Evolutionary conservation across 2,113 vertebrate genomes (phyloP).

Genomic region (Hydropotes inermis): DNA sequence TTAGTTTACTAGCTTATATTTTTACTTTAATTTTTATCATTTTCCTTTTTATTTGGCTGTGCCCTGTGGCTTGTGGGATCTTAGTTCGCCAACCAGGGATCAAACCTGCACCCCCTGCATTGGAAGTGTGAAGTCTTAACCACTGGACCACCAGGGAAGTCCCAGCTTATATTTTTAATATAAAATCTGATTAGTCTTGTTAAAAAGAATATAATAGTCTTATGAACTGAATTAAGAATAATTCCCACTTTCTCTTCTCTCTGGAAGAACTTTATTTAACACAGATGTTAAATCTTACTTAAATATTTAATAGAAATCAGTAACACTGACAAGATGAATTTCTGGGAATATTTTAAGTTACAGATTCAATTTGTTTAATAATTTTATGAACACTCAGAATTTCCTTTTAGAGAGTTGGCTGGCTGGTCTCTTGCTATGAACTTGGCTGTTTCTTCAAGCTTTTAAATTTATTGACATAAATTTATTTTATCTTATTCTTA

Average conservation of each 20-base stretch:
- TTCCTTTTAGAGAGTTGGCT: background rate
- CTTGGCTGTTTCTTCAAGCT: background rate
- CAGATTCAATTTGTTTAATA: background rate
- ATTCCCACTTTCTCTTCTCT: background rate
- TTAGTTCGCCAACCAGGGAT: background rate
- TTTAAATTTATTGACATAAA: background rate
- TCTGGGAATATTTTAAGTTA: background rate
- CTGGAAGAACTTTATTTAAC: background rate
- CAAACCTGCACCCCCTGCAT: background rate
- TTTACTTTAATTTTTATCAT: background rate
- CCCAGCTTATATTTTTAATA: background rate
- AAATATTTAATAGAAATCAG: background rate
- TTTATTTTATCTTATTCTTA: background rate
- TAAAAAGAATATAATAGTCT: background rate
- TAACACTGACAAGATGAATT: background rate
- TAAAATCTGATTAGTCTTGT: background rate
- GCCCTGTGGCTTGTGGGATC: background rate
- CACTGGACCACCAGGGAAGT: background rate
- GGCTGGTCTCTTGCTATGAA: background rate
- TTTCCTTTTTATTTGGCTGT: background rate
- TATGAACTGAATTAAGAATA: background rate
- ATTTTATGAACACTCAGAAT: background rate
- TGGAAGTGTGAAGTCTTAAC: background rate
- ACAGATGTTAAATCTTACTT: background rate
- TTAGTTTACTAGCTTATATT: background rate